Conservation (phyloP, 64 coral and sea anemone species). For the Montipora sp. region DNA sequence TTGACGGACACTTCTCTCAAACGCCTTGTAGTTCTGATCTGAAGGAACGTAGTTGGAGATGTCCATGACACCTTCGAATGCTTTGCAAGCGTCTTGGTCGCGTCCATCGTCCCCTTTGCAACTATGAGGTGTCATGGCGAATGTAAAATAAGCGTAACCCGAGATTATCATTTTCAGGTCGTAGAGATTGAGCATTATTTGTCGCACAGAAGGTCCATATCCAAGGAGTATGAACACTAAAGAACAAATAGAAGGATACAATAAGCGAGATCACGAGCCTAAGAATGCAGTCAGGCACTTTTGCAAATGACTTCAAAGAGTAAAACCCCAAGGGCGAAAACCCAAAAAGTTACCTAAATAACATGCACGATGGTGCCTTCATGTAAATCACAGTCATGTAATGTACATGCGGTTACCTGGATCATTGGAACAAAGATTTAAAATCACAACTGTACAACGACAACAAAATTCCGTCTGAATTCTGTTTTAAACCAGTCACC, state of each 20-base stretch:
- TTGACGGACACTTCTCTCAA: constrained; percentile 62
- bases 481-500: too few relatives aligned
- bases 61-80: constrained; percentile 83
- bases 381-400: too few relatives aligned
- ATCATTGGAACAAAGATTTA: too few relatives aligned
- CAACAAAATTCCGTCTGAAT: too few relatives aligned
- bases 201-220: constrained; percentile 71
- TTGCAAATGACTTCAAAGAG: too few relatives aligned
- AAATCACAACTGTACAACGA: too few relatives aligned
- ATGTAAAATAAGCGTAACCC: constrained; percentile 59
- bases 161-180: constrained; percentile 70
- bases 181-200: constrained; percentile 66
- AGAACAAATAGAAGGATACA: background rate
- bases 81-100: constrained; percentile 67
- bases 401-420: too few relatives aligned
- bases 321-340: too few relatives aligned
- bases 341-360: too few relatives aligned
- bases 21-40: constrained; percentile 44
- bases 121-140: constrained; percentile 38
- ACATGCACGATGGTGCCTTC: too few relatives aligned
- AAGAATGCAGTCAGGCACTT: too few relatives aligned
- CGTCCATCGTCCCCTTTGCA: constrained; percentile 81
- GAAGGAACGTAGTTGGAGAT: constrained; percentile 62
- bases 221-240: constrained; percentile 69
- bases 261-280: background rate